Evolutionary conservation across 2,888 invertebrate species (phyloP).

Genomic region (Phengaris arion): DNA sequence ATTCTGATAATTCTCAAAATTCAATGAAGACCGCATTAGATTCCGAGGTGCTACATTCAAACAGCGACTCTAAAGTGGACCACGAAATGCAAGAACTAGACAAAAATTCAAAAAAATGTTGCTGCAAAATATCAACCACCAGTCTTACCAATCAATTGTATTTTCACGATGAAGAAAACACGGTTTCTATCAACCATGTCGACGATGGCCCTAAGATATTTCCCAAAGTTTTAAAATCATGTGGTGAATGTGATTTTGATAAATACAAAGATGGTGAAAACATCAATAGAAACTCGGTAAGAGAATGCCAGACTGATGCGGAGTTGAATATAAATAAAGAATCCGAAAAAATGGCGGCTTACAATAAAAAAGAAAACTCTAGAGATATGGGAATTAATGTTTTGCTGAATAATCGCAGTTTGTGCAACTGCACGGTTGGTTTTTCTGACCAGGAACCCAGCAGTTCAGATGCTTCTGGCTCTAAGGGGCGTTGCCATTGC

Average conservation of each 20-base stretch:
- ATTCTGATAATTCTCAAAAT: constrained; percentile 24
- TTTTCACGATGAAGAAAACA: neutral
- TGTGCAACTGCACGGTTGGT: neutral
- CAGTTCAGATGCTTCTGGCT: too few relatives aligned
- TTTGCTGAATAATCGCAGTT: neutral
- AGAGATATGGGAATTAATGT: constrained; percentile 34
- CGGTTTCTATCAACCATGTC: neutral
- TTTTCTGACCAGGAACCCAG: neutral
- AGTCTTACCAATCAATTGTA: neutral
- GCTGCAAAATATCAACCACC: neutral
- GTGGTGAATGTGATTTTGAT: neutral
- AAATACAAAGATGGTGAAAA: neutral
- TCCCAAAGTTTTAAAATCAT: neutral
- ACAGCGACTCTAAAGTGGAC: neutral
- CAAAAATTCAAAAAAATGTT: neutral
- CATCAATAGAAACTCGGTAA: neutral
- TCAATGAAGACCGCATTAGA: constrained; percentile 24
- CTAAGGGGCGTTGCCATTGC: constrained; percentile 35
- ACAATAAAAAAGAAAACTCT: constrained; percentile 8
- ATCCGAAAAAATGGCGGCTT: neutral
- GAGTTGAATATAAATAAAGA: neutral
- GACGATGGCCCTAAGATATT: neutral
- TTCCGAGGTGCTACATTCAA: neutral
- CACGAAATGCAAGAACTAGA: neutral
- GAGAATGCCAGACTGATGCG: constrained; percentile 33